Evolutionary conservation across 2,797 vertebrate species (phyloP).

Genomic region (Labroides dimidiatus): DNA sequence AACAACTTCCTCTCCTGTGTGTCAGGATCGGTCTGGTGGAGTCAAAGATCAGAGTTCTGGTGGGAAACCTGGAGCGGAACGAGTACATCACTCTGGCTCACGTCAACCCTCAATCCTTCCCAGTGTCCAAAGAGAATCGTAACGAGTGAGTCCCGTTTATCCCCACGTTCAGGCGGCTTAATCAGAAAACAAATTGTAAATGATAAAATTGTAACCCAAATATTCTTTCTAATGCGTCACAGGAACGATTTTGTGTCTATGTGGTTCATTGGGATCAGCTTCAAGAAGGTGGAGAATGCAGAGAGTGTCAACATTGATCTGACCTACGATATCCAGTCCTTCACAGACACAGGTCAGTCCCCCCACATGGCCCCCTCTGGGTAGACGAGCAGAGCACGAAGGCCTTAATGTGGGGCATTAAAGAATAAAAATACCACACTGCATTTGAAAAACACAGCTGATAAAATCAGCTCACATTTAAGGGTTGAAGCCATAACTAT

Average conservation of each 20-base stretch:
- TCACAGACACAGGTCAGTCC: constrained; percentile 94
- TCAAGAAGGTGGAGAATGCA: constrained; percentile 95
- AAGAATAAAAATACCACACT: no score
- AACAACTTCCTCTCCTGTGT: background rate
- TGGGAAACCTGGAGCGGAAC: constrained; percentile 96
- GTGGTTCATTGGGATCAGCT: constrained; percentile 98
- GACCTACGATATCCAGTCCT: constrained; percentile 96
- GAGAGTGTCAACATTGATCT: constrained; percentile 96
- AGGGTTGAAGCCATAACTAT: no score
- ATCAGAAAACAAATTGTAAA: background rate
- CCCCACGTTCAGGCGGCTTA: background rate
- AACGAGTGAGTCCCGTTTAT: constrained; percentile 86
- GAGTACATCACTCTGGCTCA: constrained; percentile 97
- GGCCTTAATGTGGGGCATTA: no score
- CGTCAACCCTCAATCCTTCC: constrained; percentile 97
- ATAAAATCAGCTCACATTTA: no score
- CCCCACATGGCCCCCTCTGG: background rate
- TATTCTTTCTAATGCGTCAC: constrained; percentile 10
- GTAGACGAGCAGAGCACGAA: background rate
- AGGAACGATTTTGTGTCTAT: constrained; percentile 92
- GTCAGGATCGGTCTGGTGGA: constrained; percentile 96
- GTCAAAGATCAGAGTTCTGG: constrained; percentile 98
- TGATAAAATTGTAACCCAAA: background rate
- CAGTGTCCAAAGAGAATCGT: constrained; percentile 88
- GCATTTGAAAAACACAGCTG: no score